Conservation (phyloP, 2,113 vertebrate genomes). For the Pedetes capensis region DNA sequence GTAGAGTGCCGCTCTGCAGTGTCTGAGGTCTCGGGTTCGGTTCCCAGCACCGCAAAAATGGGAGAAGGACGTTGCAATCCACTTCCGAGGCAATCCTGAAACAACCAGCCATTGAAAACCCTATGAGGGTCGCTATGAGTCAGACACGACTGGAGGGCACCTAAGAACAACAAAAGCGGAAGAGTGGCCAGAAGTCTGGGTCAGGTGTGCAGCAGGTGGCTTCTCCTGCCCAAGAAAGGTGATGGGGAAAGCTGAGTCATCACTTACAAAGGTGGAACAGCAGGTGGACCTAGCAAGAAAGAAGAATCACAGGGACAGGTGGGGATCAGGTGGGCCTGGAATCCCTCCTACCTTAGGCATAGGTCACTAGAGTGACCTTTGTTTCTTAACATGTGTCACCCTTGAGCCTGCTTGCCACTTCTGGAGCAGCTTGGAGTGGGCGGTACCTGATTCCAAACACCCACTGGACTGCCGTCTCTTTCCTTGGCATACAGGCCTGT, state of each 20-base stretch:
- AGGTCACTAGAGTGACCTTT: neutral
- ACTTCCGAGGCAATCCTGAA: too few relatives aligned
- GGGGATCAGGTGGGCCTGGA: neutral
- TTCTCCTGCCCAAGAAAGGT: neutral
- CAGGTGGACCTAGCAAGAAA: neutral
- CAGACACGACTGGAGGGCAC: too few relatives aligned
- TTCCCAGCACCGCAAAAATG: too few relatives aligned
- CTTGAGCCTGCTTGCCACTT: neutral
- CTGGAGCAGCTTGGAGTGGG: neutral
- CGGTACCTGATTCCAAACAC: neutral
- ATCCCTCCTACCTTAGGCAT: neutral
- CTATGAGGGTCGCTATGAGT: too few relatives aligned
- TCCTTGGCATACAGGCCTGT: neutral
- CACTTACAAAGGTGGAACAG: neutral
- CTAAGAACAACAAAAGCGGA: too few relatives aligned
- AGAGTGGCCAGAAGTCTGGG: neutral
- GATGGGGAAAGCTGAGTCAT: neutral
- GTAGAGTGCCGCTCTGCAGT: too few relatives aligned
- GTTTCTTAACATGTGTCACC: neutral
- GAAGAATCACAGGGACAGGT: neutral
- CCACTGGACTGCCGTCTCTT: neutral
- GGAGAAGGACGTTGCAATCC: too few relatives aligned
- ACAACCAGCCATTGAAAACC: too few relatives aligned
- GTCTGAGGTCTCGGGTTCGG: too few relatives aligned
- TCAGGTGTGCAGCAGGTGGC: too few relatives aligned